Base-by-base conservation (phyloP, 2,113 vertebrate genomes). In the Eudyptes chrysolophus region DNA sequence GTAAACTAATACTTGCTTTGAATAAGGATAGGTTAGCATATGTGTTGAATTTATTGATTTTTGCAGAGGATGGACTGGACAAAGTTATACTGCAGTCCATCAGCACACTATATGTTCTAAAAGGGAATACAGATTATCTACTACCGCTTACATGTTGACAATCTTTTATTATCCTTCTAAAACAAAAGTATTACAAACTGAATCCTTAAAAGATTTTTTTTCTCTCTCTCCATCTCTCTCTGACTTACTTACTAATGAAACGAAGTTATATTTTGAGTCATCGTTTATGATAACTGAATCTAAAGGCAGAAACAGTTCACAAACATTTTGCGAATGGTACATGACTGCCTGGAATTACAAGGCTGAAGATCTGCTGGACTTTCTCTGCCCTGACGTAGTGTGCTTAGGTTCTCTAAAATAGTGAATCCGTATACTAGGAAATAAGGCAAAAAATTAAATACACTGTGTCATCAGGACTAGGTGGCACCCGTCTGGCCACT, bases 1-100 rank as follows among this genome's bases (percentile, higher is more conserved):
- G 48, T 71, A 57, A 92, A 75, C 26, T 93, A 66, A 77, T 40
- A 49, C 14, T 62, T 74, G 21, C 38, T 87, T 49, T 58, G n/a
- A 84, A 22, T 49, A 82, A 82, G n/a, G 32, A 18, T 72, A 40
- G 52, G 18, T 92, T 82, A 87, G 42, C 9, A 20, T 52, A 44
- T 61, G 13, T 72, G 64, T 80, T 87, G 78, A 75, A 58, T 89
- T n/a, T 64, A 79, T 38, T 83, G 74, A 68, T 81, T 92, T 94
- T 92, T 83, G 29, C 13, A 6, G 44, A 65, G 21, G 44, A 46
- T 60, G 40, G 21, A 78, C 57, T 69, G 57, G n/a, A 34, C 48
- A 13, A 34, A 95, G 40, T 64, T 52, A 57, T 61, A n/a, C 36
- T 51, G 16, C 52, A 52, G 70, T 71, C 64, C n/a, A 32, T 74